A percentile compares a stretch with the other conserved stretches of the same genome.
Evolutionary conservation across 2,797 vertebrate species (phyloP).

Genomic region (Tolypeutes matacus): DNA sequence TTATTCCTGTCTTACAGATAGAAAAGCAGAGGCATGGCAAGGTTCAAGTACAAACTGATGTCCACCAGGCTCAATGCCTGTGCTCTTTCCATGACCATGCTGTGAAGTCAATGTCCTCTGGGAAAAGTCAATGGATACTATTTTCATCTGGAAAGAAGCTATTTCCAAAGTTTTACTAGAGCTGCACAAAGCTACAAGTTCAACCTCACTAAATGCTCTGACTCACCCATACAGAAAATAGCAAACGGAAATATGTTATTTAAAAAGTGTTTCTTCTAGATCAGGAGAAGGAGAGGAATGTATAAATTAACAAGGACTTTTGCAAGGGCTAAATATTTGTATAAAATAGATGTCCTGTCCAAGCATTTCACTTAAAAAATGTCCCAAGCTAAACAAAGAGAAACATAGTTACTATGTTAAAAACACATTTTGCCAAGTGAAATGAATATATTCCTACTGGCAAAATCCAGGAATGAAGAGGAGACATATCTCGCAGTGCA

Average conservation of each 20-base stretch:
- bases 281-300: not conserved
- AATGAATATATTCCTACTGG: not conserved
- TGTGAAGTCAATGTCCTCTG: not conserved
- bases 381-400: slow-evolving; percentile 32
- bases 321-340: slow-evolving; percentile 18
- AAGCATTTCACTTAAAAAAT: slow-evolving; percentile 32
- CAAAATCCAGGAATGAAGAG: not conserved
- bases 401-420: not conserved
- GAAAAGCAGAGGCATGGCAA: not conserved
- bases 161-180: not conserved
- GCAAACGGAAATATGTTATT: not conserved
- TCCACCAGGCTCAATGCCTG: not conserved
- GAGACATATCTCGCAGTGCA: not conserved
- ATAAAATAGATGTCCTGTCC: not conserved
- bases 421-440: not conserved
- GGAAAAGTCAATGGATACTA: not conserved
- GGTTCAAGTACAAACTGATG: not conserved
- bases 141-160: not conserved
- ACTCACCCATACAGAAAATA: not conserved
- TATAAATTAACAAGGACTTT: not conserved
- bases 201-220: not conserved
- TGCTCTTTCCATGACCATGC: not conserved
- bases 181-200: not conserved
- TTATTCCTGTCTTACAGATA: not conserved
- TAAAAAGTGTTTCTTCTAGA: not conserved